Conservation (phyloP, 1,140 invertebrate species). For the Drosophila rhopaloa region DNA sequence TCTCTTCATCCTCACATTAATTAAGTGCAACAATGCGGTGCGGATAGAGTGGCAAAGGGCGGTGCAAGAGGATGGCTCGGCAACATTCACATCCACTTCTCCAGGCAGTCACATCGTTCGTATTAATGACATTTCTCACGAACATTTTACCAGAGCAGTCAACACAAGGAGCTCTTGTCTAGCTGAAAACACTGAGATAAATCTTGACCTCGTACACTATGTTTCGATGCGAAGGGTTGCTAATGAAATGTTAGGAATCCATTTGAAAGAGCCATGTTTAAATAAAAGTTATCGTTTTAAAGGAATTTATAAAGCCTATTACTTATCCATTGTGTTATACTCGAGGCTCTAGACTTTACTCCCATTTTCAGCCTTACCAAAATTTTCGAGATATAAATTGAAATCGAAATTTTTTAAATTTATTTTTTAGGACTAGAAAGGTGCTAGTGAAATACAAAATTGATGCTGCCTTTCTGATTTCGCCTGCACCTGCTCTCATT, state of each 20-base stretch:
- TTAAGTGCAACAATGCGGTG: constrained; percentile 78
- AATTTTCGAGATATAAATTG: too few relatives aligned
- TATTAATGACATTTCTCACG: constrained; percentile 83
- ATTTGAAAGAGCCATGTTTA: too few relatives aligned
- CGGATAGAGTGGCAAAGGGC: constrained; percentile 42
- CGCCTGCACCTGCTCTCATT: too few relatives aligned
- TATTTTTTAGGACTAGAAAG: too few relatives aligned
- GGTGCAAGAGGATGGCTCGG: constrained; percentile 2
- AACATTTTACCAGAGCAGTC: constrained; percentile 71
- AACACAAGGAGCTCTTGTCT: constrained; percentile 42
- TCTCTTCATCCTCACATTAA: constrained; percentile 66
- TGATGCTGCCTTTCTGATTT: too few relatives aligned
- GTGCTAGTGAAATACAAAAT: too few relatives aligned
- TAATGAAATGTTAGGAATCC: neutral
- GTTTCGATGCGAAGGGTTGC: neutral
- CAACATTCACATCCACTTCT: constrained; percentile 55
- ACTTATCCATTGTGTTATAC: too few relatives aligned
- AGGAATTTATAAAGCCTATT: too few relatives aligned
- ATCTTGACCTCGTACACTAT: neutral
- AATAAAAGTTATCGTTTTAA: too few relatives aligned
- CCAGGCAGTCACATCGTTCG: constrained; percentile 67
- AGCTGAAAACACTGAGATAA: constrained; percentile 20
- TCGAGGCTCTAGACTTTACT: too few relatives aligned
- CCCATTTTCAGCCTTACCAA: too few relatives aligned
- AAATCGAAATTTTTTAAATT: too few relatives aligned